Percentiles rank a stretch among this genome's conserved stretches.
phyloP scores from a whole-genome alignment of 2,113 vertebrate species.

The Platysternon megacephalum region DNA sequence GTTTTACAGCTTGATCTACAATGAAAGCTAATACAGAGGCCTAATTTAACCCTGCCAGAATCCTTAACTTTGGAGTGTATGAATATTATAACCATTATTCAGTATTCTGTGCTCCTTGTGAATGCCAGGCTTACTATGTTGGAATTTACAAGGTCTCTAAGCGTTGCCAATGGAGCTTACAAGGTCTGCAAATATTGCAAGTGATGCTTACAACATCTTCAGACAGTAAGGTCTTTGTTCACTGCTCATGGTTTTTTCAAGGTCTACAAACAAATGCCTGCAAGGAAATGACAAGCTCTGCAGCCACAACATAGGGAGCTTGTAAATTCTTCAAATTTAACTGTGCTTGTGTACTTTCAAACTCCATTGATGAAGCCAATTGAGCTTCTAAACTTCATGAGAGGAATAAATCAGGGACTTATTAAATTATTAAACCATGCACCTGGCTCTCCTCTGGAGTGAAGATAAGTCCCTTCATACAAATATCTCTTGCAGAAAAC shows the following conservation, averaged over 20 bases:
- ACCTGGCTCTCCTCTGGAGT: not conserved
- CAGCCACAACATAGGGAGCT: slow-evolving; percentile 6
- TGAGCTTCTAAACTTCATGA: not conserved
- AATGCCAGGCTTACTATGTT: slow-evolving; percentile 22
- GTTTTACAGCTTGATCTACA: slow-evolving; percentile 51
- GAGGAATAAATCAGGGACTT: not conserved
- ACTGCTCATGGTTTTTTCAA: slow-evolving; percentile 39
- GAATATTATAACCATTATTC: slow-evolving; percentile 28
- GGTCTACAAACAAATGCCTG: slow-evolving; percentile 25
- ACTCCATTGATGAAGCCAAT: slow-evolving; percentile 35
- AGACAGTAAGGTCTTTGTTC: not conserved
- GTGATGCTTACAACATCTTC: slow-evolving; percentile 43
- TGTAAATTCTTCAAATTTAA: slow-evolving; percentile 36
- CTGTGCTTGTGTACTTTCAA: slow-evolving; percentile 30
- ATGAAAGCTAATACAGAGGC: not conserved
- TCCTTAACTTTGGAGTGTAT: slow-evolving; percentile 24
- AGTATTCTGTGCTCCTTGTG: slow-evolving; percentile 28
- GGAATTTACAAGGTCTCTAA: slow-evolving; percentile 47
- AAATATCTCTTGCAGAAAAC: not conserved
- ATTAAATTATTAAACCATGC: not conserved
- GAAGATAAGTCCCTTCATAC: not conserved
- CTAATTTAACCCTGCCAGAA: slow-evolving; percentile 38
- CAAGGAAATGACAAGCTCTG: slow-evolving; percentile 40
- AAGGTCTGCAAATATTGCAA: slow-evolving; percentile 58
- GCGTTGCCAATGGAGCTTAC: slow-evolving; percentile 30